These are phyloP conservation scores for Clarias gariepinus DNA, from an alignment of 2,113 vertebrate species.

Conservation along the genomic window DNA sequence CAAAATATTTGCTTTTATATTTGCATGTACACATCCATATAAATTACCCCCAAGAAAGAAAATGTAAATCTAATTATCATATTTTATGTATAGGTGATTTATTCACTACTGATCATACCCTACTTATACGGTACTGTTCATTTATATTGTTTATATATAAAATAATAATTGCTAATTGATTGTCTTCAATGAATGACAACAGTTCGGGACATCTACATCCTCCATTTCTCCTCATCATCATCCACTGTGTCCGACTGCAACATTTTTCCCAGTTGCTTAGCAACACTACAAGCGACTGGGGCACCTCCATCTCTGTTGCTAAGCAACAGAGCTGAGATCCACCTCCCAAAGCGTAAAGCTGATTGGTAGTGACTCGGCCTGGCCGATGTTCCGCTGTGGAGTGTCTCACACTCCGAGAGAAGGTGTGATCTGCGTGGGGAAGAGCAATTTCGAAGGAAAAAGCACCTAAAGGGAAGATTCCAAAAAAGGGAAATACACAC, in stretches of 20 bases:
- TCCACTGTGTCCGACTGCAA: conserved; percentile 41
- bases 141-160: background rate
- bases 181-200: conserved; percentile 6
- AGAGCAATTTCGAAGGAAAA: conserved; percentile 1
- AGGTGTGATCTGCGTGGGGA: conserved; percentile 30
- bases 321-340: conserved; percentile 68
- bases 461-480: background rate
- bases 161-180: background rate
- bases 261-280: conserved; percentile 52
- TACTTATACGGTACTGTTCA: background rate
- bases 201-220: conserved; percentile 7
- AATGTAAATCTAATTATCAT: background rate
- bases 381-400: conserved; percentile 13
- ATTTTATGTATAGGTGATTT: background rate
- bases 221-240: conserved; percentile 7
- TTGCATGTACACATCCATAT: background rate
- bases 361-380: conserved; percentile 42
- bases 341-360: conserved; percentile 44
- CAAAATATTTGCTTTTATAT: background rate
- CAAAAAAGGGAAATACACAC: background rate
- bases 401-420: conserved; percentile 29
- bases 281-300: conserved; percentile 54
- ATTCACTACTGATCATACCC: background rate
- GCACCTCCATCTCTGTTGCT: conserved; percentile 66
- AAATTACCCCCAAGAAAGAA: background rate